Evolutionary conservation across 1,140 invertebrate species (phyloP).

Genomic region (Apolygus lucorum): DNA sequence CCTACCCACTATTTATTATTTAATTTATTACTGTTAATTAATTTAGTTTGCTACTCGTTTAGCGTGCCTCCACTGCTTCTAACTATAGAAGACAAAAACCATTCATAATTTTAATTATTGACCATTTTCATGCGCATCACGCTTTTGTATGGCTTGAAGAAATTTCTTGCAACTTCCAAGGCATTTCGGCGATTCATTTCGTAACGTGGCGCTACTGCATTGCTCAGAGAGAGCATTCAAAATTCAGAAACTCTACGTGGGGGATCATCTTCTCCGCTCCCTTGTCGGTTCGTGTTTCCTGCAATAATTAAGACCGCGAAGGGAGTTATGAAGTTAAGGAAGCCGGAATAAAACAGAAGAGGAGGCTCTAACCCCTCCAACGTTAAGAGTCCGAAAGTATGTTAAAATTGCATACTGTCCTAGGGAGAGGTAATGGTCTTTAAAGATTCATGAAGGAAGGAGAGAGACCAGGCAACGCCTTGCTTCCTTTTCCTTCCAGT

Average conservation of each 20-base stretch:
- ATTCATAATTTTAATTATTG: too few relatives aligned
- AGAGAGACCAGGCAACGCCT: background rate
- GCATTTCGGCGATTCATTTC: background rate
- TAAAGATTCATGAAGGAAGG: conserved; percentile 4
- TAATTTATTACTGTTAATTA: too few relatives aligned
- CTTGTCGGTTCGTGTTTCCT: background rate
- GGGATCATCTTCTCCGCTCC: background rate
- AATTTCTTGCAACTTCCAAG: too few relatives aligned
- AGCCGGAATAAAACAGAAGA: background rate
- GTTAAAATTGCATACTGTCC: conserved; percentile 13
- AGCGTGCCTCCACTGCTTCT: too few relatives aligned
- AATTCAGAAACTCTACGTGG: background rate
- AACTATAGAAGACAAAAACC: too few relatives aligned
- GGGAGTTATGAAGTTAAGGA: conserved; percentile 5
- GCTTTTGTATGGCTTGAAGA: too few relatives aligned
- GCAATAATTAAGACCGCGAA: background rate
- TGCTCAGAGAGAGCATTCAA: background rate
- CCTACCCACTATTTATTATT: too few relatives aligned
- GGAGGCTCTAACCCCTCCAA: background rate
- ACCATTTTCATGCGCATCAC: too few relatives aligned
- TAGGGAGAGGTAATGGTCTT: conserved; percentile 3
- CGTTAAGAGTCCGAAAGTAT: conserved; percentile 13
- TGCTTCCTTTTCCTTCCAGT: background rate
- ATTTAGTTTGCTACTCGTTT: too few relatives aligned
- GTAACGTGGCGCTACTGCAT: background rate